Base-by-base conservation (phyloP, 53 echinoderm and acorn worm genomes). In the Paelopatides confundens region DNA sequence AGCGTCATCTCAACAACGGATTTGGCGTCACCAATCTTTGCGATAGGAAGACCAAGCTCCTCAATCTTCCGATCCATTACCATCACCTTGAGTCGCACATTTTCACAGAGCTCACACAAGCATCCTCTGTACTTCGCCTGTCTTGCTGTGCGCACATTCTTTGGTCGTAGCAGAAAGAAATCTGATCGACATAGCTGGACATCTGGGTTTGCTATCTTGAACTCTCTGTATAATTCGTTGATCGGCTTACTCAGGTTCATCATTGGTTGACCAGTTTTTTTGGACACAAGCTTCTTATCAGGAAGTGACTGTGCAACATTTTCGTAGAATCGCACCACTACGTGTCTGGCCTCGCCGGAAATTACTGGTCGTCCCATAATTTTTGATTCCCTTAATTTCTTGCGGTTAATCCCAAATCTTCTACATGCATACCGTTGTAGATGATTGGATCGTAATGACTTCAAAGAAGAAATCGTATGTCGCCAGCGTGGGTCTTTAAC, bases 41-140 rank as follows among this genome's bases (percentile, higher is more conserved):
- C 48, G 29, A 15, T 26, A 88, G 66, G n/a, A n/a, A n/a, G n/a
- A n/a, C n/a, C n/a, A n/a, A n/a, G n/a, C n/a, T n/a, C n/a, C n/a
- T n/a, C n/a, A n/a, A n/a, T n/a, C n/a, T 32, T 66, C 29, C 30
- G 29, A 48, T 87, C 81, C 29, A 87, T 8, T 26, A 35, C 54
- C n/a, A 62, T 35, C 14, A 91, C 46, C 71, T 92, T 88, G 29
- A 76, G 63, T 65, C 66, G 63, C 5, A 92, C 62, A 33, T 92
- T 92, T 74, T 88, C 88, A 83, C 88, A 92, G 38, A 49, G 66
- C 53, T 88, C 92, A 66, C 92, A 92, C 31, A 87, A 43, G 85
- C 88, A 92, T 21, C 88, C 87, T 15, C 65, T 35, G 33, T 69
- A 87, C 82, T 33, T 71, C 83, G 53, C 71, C 83, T 85, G 50